A percentile compares a stretch with the other conserved stretches of the same genome.
phyloP scores from a whole-genome alignment of 2,113 vertebrate species.

The Ptyas mucosa region DNA sequence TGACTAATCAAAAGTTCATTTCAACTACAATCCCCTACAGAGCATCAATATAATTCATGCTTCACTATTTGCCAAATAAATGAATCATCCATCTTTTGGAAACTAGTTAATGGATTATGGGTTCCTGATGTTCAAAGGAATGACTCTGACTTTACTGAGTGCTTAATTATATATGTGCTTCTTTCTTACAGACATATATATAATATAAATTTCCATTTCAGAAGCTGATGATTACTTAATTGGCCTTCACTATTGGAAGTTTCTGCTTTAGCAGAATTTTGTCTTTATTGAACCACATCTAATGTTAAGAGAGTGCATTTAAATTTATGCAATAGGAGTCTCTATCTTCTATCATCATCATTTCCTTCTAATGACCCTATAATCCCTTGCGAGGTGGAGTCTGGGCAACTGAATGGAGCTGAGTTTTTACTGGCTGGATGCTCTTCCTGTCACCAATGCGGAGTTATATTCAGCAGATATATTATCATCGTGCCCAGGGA shows the following conservation, averaged over 20 bases:
- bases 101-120: slow-evolving; percentile 32
- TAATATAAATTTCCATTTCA: slow-evolving; percentile 27
- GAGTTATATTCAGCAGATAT: too few relatives aligned
- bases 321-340: not conserved
- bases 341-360: not conserved
- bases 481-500: too few relatives aligned
- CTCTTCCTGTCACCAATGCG: too few relatives aligned
- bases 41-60: not conserved
- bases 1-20: slow-evolving; percentile 34
- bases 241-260: slow-evolving; percentile 35
- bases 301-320: not conserved
- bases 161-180: slow-evolving; percentile 13
- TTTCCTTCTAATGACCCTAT: too few relatives aligned
- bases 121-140: slow-evolving; percentile 28
- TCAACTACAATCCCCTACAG: slow-evolving; percentile 34
- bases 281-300: not conserved
- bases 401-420: too few relatives aligned
- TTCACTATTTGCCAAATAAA: slow-evolving; percentile 37
- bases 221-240: slow-evolving; percentile 19
- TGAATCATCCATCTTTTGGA: slow-evolving; percentile 31
- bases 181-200: not conserved
- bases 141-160: slow-evolving; percentile 29
- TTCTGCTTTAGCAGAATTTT: slow-evolving; percentile 23
- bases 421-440: too few relatives aligned
- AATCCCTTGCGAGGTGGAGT: too few relatives aligned